Evolutionary conservation across 2,888 invertebrate species (phyloP).

Genomic region (Geotrupes spiniger): DNA sequence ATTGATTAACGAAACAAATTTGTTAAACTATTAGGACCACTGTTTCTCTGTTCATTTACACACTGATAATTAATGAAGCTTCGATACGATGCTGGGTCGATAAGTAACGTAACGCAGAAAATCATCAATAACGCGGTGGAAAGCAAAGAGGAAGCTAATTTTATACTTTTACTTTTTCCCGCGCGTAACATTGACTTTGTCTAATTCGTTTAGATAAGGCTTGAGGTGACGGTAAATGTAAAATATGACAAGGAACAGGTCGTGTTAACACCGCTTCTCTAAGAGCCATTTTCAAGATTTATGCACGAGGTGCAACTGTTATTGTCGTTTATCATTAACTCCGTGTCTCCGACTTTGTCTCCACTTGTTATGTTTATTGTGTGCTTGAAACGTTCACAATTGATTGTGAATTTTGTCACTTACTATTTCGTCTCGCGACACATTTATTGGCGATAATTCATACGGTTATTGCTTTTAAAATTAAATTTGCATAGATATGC

Average conservation of each 20-base stretch:
- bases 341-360: background rate
- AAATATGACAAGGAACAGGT: constrained; percentile 7
- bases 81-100: too few species aligned
- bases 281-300: constrained; percentile 2
- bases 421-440: constrained; percentile 2
- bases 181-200: constrained; percentile 1
- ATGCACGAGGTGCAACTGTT: background rate
- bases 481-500: too few species aligned
- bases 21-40: too few species aligned
- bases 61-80: too few species aligned
- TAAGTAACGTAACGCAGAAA: background rate
- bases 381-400: constrained; percentile 1
- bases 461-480: background rate
- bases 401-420: constrained; percentile 8
- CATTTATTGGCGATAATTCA: constrained; percentile 7
- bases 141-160: constrained; percentile 4
- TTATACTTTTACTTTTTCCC: background rate
- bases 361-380: constrained; percentile 1
- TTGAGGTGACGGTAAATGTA: constrained; percentile 1
- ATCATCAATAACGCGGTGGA: constrained; percentile 6
- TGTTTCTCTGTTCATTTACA: too few species aligned
- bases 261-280: constrained; percentile 5
- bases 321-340: constrained; percentile 1
- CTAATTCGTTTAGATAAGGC: constrained; percentile 7
- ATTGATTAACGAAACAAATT: too few species aligned